Evolutionary conservation across 64 coral and sea anemone genomes (phyloP).

Genomic region (Cladopsammia gracilis): DNA sequence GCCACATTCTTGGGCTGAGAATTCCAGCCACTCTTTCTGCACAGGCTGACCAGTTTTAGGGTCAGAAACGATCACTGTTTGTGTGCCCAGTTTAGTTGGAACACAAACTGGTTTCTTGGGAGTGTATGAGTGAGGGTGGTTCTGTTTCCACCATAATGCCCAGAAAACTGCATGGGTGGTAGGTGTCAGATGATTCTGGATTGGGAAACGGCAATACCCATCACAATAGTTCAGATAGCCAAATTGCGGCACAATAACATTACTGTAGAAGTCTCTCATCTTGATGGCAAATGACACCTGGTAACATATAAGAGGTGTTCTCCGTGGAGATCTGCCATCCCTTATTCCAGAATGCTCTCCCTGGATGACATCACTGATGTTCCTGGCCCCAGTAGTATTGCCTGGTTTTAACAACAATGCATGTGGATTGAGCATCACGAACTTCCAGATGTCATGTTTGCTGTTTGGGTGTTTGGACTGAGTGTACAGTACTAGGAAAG

Average conservation of each 20-base stretch:
- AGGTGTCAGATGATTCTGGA: background rate
- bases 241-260: background rate
- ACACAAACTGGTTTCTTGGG: background rate
- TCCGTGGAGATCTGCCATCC: background rate
- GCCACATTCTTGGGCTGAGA: background rate
- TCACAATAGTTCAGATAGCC: background rate
- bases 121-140: background rate
- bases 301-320: background rate
- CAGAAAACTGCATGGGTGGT: background rate
- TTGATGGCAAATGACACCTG: background rate
- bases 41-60: background rate
- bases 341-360: background rate
- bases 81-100: background rate
- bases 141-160: background rate
- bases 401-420: background rate
- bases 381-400: background rate
- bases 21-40: constrained; percentile 10
- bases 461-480: background rate
- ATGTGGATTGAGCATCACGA: background rate
- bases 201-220: constrained; percentile 1
- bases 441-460: constrained; percentile 1
- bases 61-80: background rate
- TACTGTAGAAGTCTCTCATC: background rate
- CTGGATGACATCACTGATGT: background rate
- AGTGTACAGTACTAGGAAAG: constrained; percentile 6